phyloP scores from a whole-genome alignment of 2,113 vertebrate genomes.

The Atherinomorus stipes region DNA sequence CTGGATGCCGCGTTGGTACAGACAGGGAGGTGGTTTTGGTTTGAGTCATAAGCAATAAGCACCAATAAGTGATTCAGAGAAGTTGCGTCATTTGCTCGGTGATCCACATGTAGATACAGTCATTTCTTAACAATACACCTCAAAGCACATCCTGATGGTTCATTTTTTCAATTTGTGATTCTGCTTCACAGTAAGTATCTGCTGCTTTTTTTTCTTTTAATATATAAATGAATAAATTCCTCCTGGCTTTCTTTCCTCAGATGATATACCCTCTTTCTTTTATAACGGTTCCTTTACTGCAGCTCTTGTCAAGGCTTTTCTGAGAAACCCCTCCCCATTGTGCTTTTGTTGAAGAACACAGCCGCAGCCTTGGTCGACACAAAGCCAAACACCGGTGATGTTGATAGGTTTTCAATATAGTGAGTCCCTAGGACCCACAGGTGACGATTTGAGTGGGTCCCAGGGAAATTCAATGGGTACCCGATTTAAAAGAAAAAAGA shows the following conservation, averaged over 20 bases:
- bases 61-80: slow-evolving; percentile 31
- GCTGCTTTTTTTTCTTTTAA: neutral
- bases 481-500: too few relatives aligned
- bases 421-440: too few relatives aligned
- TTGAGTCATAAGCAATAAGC: slow-evolving; percentile 38
- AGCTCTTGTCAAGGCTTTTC: slow-evolving; percentile 3
- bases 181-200: neutral
- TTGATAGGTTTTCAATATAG: too few relatives aligned
- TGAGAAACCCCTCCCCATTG: neutral
- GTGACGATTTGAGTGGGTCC: too few relatives aligned
- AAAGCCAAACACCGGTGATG: too few relatives aligned
- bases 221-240: too few relatives aligned
- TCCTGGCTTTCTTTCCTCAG: too few relatives aligned
- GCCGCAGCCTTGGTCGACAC: slow-evolving; percentile 9
- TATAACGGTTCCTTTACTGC: neutral
- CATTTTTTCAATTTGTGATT: too few relatives aligned
- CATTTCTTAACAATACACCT: neutral
- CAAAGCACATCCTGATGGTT: too few relatives aligned
- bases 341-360: slow-evolving; percentile 15
- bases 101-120: slow-evolving; percentile 15
- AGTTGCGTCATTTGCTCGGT: slow-evolving; percentile 25
- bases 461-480: too few relatives aligned
- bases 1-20: slow-evolving; percentile 1
- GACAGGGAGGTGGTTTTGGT: slow-evolving; percentile 11
- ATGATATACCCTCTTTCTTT: too few relatives aligned